A percentile compares a stretch with the other conserved stretches of the same genome.
Conservation (phyloP, 2,888 invertebrate species). For the Heliconius cydno region DNA sequence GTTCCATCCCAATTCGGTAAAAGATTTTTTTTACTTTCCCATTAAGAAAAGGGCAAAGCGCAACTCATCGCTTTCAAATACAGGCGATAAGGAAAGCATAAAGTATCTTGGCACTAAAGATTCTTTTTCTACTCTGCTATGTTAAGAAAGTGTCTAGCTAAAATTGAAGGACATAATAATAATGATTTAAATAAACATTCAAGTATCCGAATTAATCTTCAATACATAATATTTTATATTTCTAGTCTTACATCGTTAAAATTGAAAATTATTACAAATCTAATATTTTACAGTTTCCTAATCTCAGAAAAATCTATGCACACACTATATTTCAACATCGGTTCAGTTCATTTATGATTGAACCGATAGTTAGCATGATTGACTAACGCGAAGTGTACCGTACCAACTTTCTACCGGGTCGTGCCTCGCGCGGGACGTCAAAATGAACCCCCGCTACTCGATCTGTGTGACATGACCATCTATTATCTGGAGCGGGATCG, state of each 20-base stretch:
- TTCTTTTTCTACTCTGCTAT: background rate
- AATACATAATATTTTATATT: background rate
- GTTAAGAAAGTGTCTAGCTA: background rate
- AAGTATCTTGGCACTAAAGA: background rate
- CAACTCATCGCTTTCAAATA: background rate
- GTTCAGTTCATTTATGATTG: conserved; percentile 25
- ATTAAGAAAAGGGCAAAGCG: too few relatives aligned
- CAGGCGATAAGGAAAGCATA: background rate
- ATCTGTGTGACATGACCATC: conserved; percentile 56
- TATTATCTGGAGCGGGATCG: conserved; percentile 48
- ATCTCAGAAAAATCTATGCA: conserved; percentile 6
- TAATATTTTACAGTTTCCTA: background rate
- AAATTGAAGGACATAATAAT: background rate
- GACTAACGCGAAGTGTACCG: conserved; percentile 53
- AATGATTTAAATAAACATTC: background rate
- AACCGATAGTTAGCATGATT: conserved; percentile 51
- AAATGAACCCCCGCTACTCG: conserved; percentile 53
- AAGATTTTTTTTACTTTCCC: background rate
- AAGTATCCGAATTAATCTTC: background rate
- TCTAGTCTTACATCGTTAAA: background rate
- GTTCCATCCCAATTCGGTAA: background rate
- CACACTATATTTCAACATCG: conserved; percentile 32
- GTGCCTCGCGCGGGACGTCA: conserved; percentile 51
- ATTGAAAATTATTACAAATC: background rate
- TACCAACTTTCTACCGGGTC: conserved; percentile 55